phyloP scores from a whole-genome alignment of 2,797 vertebrate species.

The Acanthopagrus latus region DNA sequence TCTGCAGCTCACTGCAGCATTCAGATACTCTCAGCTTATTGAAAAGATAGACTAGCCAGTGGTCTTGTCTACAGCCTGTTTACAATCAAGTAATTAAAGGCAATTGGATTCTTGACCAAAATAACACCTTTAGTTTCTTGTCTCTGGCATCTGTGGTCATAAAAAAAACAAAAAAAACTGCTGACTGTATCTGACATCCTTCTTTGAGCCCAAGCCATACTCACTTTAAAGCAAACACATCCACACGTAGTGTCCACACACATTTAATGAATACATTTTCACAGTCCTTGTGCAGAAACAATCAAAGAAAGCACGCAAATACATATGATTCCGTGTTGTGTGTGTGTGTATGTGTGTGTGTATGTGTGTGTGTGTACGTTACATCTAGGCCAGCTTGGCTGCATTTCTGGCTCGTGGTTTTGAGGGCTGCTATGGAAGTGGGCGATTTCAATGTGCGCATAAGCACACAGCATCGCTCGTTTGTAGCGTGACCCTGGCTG shows the following conservation, averaged over 20 bases:
- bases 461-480: slow-evolving; percentile 22
- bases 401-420: not conserved
- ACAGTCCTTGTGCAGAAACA: not conserved
- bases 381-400: not conserved
- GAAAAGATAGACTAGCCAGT: not conserved
- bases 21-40: not conserved
- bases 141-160: not conserved
- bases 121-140: not conserved
- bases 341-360: not conserved
- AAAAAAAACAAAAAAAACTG: not conserved
- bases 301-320: slow-evolving; percentile 1
- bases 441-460: slow-evolving; percentile 32
- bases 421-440: slow-evolving; percentile 15
- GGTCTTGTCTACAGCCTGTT: not conserved
- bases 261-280: slow-evolving; percentile 13
- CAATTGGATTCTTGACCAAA: not conserved
- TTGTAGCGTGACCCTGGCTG: slow-evolving; percentile 20
- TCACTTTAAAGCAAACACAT: slow-evolving; percentile 1
- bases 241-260: not conserved
- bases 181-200: not conserved
- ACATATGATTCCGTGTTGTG: not conserved
- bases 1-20: not conserved
- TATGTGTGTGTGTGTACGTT: not conserved
- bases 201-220: not conserved
- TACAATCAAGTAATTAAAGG: not conserved